Evolutionary conservation across 1,140 invertebrate species (phyloP).

Genomic region (Penaeus vannamei): DNA sequence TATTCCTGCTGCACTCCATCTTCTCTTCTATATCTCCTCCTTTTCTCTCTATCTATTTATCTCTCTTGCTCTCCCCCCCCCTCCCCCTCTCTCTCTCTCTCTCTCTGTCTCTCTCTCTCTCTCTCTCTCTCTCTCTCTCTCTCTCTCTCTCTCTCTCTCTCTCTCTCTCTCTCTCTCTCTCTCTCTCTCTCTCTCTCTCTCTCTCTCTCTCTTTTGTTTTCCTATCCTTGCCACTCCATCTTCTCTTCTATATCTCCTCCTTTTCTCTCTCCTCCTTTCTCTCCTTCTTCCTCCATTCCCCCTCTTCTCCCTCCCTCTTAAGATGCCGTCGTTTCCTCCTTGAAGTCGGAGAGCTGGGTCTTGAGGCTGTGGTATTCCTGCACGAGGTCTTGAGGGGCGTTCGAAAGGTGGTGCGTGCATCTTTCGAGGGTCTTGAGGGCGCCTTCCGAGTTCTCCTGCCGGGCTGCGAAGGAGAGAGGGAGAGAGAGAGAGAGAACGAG

Average conservation of each 20-base stretch:
- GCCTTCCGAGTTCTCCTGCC: conserved; percentile 43
- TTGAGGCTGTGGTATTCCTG: conserved; percentile 40
- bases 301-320: background rate
- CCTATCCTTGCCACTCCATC: background rate
- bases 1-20: too few species aligned
- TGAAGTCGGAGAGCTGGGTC: conserved; percentile 26
- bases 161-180: background rate
- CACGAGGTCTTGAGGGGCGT: conserved; percentile 30
- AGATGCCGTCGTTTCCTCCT: conserved; percentile 27
- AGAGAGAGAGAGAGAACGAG: too few species aligned
- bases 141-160: background rate
- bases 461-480: background rate
- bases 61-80: too few species aligned
- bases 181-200: too few species aligned
- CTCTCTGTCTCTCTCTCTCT: background rate
- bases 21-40: too few species aligned
- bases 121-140: background rate
- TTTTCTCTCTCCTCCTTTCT: background rate
- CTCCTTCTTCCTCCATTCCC: background rate
- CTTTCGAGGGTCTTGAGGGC: conserved; percentile 49
- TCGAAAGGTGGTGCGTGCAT: conserved; percentile 33
- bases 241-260: background rate
- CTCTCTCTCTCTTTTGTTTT: background rate
- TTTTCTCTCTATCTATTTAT: too few species aligned
- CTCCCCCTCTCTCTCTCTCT: too few species aligned